Evolutionary conservation across 2,797 vertebrate species (phyloP).

Genomic region (Rhadinocentrus ornatus): DNA sequence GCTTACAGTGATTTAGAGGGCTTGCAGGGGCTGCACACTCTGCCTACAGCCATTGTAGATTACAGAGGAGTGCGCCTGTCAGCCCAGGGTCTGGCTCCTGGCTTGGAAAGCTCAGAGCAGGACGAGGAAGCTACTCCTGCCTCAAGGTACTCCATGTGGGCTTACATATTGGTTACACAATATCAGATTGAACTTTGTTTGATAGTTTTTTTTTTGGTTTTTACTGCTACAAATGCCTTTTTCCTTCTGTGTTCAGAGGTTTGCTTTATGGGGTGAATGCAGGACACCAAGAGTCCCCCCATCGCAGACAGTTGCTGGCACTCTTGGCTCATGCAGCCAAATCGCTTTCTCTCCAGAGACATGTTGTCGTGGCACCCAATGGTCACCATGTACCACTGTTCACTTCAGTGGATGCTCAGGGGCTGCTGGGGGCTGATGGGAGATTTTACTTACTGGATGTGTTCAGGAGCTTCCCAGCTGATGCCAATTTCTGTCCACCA

Average conservation of each 20-base stretch:
- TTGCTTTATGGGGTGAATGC: conserved; percentile 81
- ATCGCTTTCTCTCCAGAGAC: conserved; percentile 76
- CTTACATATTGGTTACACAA: not conserved
- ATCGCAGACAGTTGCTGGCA: conserved; percentile 76
- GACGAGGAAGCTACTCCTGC: conserved; percentile 55
- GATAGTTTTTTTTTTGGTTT: not conserved
- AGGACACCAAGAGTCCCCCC: conserved; percentile 76
- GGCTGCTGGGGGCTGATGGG: conserved; percentile 85
- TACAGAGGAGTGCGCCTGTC: conserved; percentile 86
- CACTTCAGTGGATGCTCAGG: conserved; percentile 85
- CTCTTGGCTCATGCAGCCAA: conserved; percentile 80
- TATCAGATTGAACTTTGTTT: not conserved
- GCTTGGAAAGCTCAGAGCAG: conserved; percentile 79
- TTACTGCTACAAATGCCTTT: conserved; percentile 12
- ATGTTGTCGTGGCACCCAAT: conserved; percentile 67
- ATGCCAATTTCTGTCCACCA: conserved; percentile 82
- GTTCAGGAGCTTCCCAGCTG: conserved; percentile 83
- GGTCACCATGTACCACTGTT: conserved; percentile 80
- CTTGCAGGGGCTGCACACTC: conserved; percentile 81
- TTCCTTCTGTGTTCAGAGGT: conserved; percentile 63
- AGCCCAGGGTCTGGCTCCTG: conserved; percentile 87
- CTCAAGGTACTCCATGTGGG: conserved; percentile 51
- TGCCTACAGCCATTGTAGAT: conserved; percentile 86
- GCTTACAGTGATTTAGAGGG: conserved; percentile 80
- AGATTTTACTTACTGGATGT: conserved; percentile 86